Conservation (phyloP, 2,113 vertebrate genomes). For the Malurus alboscapulatus region DNA sequence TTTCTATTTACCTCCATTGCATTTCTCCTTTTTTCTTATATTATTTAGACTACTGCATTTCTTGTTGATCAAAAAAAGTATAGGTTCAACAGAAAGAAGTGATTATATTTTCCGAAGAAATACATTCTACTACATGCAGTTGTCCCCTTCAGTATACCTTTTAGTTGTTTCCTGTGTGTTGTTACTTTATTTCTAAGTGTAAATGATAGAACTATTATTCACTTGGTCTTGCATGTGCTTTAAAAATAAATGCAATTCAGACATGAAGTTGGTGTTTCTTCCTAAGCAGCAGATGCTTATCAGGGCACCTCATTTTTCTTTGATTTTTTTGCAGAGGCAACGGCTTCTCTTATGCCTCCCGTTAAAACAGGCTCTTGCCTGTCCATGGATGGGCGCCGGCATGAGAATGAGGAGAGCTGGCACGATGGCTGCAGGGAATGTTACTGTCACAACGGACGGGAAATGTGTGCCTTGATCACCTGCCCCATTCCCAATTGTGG, state of each 20-base stretch:
- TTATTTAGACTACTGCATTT: neutral
- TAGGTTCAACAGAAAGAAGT: neutral
- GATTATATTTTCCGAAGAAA: neutral
- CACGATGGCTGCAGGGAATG: conserved; percentile 90
- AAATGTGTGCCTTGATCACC: conserved; percentile 90
- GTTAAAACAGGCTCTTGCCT: conserved; percentile 82
- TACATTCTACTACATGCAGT: neutral
- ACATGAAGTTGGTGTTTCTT: neutral
- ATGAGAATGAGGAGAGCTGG: conserved; percentile 87
- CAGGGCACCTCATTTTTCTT: neutral
- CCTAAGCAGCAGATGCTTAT: neutral
- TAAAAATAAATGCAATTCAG: neutral
- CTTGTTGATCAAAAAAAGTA: neutral
- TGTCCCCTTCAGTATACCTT: neutral
- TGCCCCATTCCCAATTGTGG: conserved; percentile 85
- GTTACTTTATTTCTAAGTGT: neutral
- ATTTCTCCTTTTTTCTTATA: neutral
- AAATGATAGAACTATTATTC: neutral
- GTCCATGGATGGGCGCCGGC: conserved; percentile 87
- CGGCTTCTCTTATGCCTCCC: conserved; percentile 73
- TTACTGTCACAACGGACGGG: conserved; percentile 85
- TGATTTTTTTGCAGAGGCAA: conserved; percentile 68
- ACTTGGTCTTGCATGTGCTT: neutral
- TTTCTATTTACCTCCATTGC: neutral
- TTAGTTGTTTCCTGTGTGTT: neutral